Conservation (phyloP, 2,888 invertebrate genomes). For the Eristalinus sepulchralis region DNA sequence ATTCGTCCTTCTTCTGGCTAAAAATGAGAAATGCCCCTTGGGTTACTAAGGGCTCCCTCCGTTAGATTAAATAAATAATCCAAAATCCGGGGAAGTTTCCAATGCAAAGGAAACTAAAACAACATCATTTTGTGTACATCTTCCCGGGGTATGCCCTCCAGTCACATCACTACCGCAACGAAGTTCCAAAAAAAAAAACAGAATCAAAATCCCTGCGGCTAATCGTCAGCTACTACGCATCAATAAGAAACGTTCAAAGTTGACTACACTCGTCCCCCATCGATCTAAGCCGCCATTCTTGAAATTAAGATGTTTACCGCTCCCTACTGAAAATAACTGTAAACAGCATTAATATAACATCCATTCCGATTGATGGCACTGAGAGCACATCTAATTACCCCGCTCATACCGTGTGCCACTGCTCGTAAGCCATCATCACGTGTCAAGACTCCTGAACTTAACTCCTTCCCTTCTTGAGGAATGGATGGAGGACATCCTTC, state of each 20-base stretch:
- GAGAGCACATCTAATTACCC: conserved; percentile 41
- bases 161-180: no score
- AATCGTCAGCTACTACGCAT: background rate
- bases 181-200: background rate
- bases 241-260: background rate
- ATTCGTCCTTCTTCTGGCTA: no score
- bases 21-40: no score
- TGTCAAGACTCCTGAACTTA: conserved; percentile 47
- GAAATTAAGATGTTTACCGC: background rate
- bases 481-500: background rate
- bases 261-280: background rate
- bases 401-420: background rate
- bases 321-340: conserved; percentile 1
- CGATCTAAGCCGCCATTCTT: background rate
- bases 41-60: no score
- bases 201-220: background rate
- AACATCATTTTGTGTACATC: no score
- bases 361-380: conserved; percentile 25
- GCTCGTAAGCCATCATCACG: background rate
- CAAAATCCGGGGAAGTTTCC: no score
- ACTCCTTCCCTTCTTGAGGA: conserved; percentile 4
- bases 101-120: no score
- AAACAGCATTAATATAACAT: conserved; percentile 29
- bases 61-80: no score
- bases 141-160: no score